Conservation (phyloP, 2,113 vertebrate species). For the Hemicordylus capensis region DNA sequence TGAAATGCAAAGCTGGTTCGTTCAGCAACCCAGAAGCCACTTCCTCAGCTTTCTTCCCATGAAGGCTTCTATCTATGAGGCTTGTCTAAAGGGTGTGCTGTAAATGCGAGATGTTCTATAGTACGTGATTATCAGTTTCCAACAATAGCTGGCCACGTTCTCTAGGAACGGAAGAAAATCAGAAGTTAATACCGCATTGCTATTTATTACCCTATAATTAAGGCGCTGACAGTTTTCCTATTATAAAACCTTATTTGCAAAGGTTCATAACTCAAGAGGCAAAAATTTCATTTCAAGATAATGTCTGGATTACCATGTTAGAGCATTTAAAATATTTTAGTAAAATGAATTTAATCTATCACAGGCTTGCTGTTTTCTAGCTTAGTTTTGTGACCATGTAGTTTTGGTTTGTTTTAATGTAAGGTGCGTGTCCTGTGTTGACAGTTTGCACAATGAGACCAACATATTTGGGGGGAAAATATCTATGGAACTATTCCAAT, state of each 20-base stretch:
- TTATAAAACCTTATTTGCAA: constrained; percentile 75
- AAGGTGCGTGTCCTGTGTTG: constrained; percentile 6
- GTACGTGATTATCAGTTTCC: constrained; percentile 69
- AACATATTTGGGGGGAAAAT: constrained; percentile 28
- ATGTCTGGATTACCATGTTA: constrained; percentile 39
- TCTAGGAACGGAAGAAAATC: constrained; percentile 65
- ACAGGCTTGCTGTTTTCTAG: constrained; percentile 63
- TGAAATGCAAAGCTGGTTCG: constrained; percentile 66
- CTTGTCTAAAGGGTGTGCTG: constrained; percentile 54
- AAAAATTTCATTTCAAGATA: constrained; percentile 65
- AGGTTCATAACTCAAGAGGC: constrained; percentile 76
- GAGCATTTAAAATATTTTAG: constrained; percentile 45
- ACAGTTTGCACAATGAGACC: background rate
- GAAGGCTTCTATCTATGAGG: constrained; percentile 36
- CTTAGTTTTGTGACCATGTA: constrained; percentile 28
- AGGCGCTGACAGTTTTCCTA: constrained; percentile 76
- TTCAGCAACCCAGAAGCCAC: constrained; percentile 50
- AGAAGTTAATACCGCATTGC: constrained; percentile 74
- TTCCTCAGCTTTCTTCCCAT: constrained; percentile 47
- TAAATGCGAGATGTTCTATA: constrained; percentile 43
- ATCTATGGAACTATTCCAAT: constrained; percentile 63
- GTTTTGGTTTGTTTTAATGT: background rate
- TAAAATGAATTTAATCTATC: constrained; percentile 53
- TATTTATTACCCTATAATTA: constrained; percentile 83
- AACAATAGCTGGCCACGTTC: constrained; percentile 75